Conservation (phyloP, 2,113 vertebrate genomes). For the Pelecanoides urinatrix region DNA sequence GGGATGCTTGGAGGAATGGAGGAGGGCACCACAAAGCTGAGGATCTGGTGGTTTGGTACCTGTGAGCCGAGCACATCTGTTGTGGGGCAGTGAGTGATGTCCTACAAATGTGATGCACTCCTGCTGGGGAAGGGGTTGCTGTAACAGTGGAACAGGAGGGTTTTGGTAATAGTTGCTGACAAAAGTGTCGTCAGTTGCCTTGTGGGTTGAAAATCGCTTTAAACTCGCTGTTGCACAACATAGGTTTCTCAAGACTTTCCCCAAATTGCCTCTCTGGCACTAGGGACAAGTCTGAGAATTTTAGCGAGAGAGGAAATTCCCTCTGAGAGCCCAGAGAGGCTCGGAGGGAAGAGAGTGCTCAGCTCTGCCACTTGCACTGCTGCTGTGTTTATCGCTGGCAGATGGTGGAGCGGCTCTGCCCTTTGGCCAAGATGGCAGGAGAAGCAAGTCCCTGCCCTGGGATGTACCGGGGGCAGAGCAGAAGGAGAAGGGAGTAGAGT, state of each 20-base stretch:
- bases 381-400: neutral
- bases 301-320: neutral
- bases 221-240: conserved; percentile 24
- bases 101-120: neutral
- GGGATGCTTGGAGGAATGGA: neutral
- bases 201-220: conserved; percentile 16
- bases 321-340: neutral
- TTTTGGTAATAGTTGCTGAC: conserved; percentile 1
- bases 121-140: neutral
- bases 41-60: neutral
- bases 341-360: neutral
- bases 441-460: neutral
- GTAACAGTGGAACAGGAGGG: neutral
- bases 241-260: conserved; percentile 45
- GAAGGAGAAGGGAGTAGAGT: neutral
- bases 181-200: neutral
- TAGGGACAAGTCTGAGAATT: neutral
- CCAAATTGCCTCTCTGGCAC: neutral
- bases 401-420: neutral
- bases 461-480: neutral
- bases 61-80: neutral
- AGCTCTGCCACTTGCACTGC: neutral
- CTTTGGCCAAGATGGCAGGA: neutral
- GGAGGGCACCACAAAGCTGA: neutral
- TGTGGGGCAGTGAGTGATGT: neutral